Evolutionary conservation across 92 coral and sea anemone genomes (phyloP).

Genomic region (Anthopleura xanthogrammica): DNA sequence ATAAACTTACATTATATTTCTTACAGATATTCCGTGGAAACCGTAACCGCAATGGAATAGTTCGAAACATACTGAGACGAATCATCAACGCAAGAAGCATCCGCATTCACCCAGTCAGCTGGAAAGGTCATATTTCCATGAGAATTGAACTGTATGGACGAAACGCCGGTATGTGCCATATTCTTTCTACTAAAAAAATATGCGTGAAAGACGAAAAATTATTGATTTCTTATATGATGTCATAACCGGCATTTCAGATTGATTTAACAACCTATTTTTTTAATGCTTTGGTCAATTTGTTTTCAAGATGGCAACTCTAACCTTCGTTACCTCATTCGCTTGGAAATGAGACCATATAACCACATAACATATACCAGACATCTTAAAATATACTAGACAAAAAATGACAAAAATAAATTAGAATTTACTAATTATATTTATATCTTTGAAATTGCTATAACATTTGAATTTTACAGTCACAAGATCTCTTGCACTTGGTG

Average conservation of each 20-base stretch:
- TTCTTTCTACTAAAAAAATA: neutral
- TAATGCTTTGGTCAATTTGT: too few relatives aligned
- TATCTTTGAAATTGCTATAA: too few relatives aligned
- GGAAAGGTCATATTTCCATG: constrained; percentile 71
- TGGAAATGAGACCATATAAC: too few relatives aligned
- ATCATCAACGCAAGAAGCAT: constrained; percentile 52
- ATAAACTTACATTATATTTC: neutral
- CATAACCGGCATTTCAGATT: too few relatives aligned
- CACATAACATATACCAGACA: too few relatives aligned
- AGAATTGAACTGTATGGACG: constrained; percentile 72
- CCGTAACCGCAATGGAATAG: constrained; percentile 51
- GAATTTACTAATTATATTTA: too few relatives aligned
- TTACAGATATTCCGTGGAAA: constrained; percentile 73
- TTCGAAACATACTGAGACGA: constrained; percentile 58
- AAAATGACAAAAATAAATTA: too few relatives aligned
- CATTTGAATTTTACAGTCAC: constrained; percentile 10
- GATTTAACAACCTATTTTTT: too few relatives aligned
- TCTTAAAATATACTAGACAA: too few relatives aligned
- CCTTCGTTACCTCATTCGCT: too few relatives aligned
- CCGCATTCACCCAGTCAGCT: constrained; percentile 62
- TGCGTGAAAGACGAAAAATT: neutral
- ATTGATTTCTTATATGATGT: too few relatives aligned
- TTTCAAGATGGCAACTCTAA: too few relatives aligned
- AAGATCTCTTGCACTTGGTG: constrained; percentile 53
- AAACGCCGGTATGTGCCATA: constrained; percentile 40